A percentile compares a stretch with the other conserved stretches of the same genome.
phyloP scores from a whole-genome alignment of 2,797 vertebrate genomes.

The Spondyliosoma cantharus region DNA sequence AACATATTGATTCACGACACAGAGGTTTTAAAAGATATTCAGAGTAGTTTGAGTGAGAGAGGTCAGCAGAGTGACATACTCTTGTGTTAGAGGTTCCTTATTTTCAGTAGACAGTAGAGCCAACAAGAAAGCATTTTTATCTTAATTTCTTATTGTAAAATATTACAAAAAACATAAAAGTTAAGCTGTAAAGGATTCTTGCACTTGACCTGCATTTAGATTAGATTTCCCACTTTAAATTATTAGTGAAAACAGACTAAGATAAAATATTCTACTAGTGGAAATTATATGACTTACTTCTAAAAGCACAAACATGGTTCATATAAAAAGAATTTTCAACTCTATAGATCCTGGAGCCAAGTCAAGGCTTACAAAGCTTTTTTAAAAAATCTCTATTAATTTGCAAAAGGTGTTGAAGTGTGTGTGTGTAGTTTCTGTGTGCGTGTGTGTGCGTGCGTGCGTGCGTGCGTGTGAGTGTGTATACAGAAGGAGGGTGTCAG shows the following conservation, averaged over 20 bases:
- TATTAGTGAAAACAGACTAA: neutral
- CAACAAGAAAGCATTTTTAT: neutral
- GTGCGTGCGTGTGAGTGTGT: conserved; percentile 8
- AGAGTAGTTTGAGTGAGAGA: neutral
- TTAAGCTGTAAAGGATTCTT: neutral
- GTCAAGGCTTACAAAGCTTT: neutral
- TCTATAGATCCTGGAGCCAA: no score
- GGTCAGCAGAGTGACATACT: neutral
- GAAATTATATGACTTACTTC: neutral
- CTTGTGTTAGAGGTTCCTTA: neutral
- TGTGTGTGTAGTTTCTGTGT: conserved; percentile 1
- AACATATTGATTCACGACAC: neutral
- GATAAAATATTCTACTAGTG: neutral
- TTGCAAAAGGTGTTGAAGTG: conserved; percentile 6
- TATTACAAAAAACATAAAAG: neutral
- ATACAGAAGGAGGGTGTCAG: conserved; percentile 12
- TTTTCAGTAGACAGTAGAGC: neutral
- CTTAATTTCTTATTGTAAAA: neutral
- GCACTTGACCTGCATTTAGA: neutral
- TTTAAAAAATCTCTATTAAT: neutral
- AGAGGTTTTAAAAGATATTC: neutral
- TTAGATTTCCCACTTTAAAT: neutral
- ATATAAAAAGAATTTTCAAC: neutral
- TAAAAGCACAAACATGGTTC: neutral
- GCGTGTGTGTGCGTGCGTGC: neutral